Evolutionary conservation across 2,113 vertebrate genomes (phyloP).

Genomic region (Menura novaehollandiae): DNA sequence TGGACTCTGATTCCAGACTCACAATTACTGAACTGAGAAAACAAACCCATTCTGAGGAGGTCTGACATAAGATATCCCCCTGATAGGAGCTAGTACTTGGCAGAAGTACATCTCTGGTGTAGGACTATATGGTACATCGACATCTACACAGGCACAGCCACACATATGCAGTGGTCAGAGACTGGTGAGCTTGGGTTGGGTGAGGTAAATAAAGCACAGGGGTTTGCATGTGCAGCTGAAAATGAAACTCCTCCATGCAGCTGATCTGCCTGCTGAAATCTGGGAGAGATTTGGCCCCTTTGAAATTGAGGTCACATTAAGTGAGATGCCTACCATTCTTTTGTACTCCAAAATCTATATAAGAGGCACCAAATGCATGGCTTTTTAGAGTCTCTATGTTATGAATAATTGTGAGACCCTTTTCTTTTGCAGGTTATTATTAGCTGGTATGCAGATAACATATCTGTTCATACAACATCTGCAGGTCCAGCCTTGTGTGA

Average conservation of each 20-base stretch:
- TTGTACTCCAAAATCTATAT: neutral
- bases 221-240: neutral
- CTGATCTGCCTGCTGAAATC: neutral
- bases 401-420: neutral
- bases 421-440: neutral
- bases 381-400: neutral
- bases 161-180: neutral
- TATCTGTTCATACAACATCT: neutral
- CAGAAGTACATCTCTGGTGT: neutral
- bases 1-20: neutral
- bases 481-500: neutral
- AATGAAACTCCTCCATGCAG: neutral
- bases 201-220: neutral
- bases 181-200: neutral
- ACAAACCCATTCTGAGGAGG: neutral
- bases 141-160: neutral
- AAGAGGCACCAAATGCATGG: neutral
- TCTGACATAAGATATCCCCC: neutral
- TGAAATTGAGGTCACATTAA: neutral
- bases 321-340: neutral
- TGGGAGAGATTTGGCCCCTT: neutral
- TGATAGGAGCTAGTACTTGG: neutral
- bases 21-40: neutral
- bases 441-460: neutral
- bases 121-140: neutral